Evolutionary conservation across 2,113 vertebrate species (phyloP), one percentile per base, ranked within the genome.

Genomic region (Marmota flaviventris): DNA sequence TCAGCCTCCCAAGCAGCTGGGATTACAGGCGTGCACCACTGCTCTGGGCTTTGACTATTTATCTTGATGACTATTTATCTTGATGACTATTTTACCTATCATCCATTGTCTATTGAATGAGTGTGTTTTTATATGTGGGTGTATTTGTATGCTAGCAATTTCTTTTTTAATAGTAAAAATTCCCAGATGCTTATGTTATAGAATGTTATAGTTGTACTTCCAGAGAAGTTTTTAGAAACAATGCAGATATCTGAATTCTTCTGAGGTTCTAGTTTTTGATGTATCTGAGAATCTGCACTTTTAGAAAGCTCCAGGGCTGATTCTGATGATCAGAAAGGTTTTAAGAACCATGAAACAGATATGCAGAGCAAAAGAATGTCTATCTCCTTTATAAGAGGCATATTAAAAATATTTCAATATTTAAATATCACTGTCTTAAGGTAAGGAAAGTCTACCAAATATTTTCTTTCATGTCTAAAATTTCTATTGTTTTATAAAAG

Each of bases 401-500:
- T 0, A 10, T 63, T 8, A 20, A 51, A 75, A 51, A 90, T 20
- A 22, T 87, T 37, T 79, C 14, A 20, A 63, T 89, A 85, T 77
- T 85, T 96, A 91, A 95, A 95, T 63, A 75, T 67, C 20, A 25
- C 4, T 82, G 13, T 90, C 12, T 77, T 75, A 69, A 45, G 56
- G 8, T 7, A 78, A 32, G 11, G 77, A 91, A 83, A 91, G 48
- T 69, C 61, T 65, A 78, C 2, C 3, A 72, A 34, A 89, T 84
- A 11, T 67, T 14, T 73, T 88, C 27, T 88, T 95, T 79, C 7
- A 34, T 39, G 20, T 11, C 27, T 83, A 72, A 53, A 92, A 76
- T 95, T 88, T 88, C 13, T 85, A 24, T n/a, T 93, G 24, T 73
- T 82, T 93, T 78, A 76, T 61, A 67, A 63, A 92, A 89, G 25